These are phyloP conservation scores for Geophilus truncorum DNA, from an alignment of 2,888 invertebrate genomes.

Conservation along the genomic window DNA sequence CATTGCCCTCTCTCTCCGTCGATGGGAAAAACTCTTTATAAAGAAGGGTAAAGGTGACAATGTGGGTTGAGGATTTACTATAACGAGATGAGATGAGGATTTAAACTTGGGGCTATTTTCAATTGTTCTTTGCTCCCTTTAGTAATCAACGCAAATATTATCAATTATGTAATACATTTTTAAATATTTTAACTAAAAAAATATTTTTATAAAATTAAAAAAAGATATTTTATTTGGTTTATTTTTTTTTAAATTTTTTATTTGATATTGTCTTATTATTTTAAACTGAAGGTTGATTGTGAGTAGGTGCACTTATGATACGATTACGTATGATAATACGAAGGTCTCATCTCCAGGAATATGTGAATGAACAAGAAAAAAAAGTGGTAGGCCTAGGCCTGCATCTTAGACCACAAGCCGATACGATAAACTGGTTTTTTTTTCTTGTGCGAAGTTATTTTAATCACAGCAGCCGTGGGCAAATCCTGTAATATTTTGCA, in stretches of 20 bases:
- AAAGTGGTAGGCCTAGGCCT: conserved; percentile 10
- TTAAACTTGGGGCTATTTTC: background rate
- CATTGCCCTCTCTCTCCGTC: background rate
- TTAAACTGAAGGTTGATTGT: no score
- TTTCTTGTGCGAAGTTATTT: background rate
- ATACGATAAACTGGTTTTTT: conserved; percentile 2
- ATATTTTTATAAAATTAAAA: no score
- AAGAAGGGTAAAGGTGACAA: conserved; percentile 17
- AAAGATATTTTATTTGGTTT: no score
- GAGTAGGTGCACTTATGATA: background rate
- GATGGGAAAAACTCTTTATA: conserved; percentile 27
- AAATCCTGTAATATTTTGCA: conserved; percentile 21
- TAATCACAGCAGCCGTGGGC: background rate
- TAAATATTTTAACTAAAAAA: background rate
- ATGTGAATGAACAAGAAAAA: background rate
- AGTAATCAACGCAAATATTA: background rate
- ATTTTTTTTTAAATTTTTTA: no score
- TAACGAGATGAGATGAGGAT: background rate
- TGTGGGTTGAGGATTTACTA: conserved; percentile 13
- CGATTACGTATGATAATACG: background rate
- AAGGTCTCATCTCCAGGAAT: background rate
- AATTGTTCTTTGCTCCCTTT: background rate
- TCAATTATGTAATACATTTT: background rate
- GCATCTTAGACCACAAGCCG: background rate
- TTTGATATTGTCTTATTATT: no score